phyloP scores from a whole-genome alignment of 2,797 vertebrate genomes.

The Melanotaenia boesemani region DNA sequence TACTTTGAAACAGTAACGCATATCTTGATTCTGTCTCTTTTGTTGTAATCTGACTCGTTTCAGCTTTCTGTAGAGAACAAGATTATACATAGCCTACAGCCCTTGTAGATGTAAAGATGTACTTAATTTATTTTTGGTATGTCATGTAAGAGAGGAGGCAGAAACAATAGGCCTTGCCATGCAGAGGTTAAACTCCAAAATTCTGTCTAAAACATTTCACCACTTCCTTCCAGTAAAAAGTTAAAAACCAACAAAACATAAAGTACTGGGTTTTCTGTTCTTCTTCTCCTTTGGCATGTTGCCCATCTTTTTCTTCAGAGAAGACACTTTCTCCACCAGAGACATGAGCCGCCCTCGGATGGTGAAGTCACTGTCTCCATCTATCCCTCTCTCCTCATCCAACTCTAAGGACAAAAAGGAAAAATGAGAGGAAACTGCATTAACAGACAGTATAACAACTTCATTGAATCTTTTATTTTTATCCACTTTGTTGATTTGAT shows the following conservation, averaged over 20 bases:
- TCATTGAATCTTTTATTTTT: not conserved
- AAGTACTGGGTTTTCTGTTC: slow-evolving; percentile 87
- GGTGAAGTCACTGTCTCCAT: slow-evolving; percentile 89
- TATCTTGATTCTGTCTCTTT: too few species aligned
- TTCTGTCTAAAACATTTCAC: too few species aligned
- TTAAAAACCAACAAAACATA: not conserved
- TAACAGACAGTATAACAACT: not conserved
- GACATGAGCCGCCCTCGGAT: slow-evolving; percentile 91
- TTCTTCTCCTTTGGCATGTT: slow-evolving; percentile 87
- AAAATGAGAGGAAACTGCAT: not conserved
- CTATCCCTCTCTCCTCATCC: slow-evolving; percentile 88
- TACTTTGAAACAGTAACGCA: too few species aligned
- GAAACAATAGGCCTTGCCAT: too few species aligned
- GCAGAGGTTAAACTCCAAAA: too few species aligned
- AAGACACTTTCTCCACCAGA: slow-evolving; percentile 92
- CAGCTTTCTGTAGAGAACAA: too few species aligned
- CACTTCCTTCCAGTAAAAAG: too few species aligned
- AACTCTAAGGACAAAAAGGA: slow-evolving; percentile 83
- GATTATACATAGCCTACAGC: too few species aligned
- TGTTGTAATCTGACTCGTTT: too few species aligned
- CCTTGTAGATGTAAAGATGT: too few species aligned
- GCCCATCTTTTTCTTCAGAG: slow-evolving; percentile 90
- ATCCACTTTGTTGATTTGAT: not conserved
- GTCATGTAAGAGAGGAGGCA: too few species aligned
- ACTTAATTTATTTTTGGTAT: too few species aligned